Conservation (phyloP, 2,113 vertebrate genomes). For the Myiopsitta monachus region DNA sequence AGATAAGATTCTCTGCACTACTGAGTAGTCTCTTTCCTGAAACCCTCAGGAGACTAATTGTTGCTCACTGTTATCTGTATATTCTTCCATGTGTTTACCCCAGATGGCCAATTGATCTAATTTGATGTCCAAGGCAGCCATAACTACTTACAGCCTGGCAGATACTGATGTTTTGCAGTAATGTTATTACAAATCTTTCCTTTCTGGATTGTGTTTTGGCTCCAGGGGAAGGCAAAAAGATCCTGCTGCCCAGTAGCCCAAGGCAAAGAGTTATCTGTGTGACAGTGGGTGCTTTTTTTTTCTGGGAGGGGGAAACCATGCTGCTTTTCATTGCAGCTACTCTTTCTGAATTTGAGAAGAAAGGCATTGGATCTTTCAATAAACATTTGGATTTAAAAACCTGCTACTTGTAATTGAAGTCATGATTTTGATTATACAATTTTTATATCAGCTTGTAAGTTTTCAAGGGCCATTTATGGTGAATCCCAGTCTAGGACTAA, state of each 20-base stretch:
- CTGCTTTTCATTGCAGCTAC: neutral
- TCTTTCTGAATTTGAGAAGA: neutral
- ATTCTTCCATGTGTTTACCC: constrained; percentile 36
- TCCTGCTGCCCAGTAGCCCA: neutral
- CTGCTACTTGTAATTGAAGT: neutral
- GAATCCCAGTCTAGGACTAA: neutral
- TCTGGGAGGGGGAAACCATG: accelerated
- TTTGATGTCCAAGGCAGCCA: constrained; percentile 1
- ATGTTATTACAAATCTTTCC: neutral
- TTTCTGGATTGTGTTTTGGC: neutral
- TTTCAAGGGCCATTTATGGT: neutral
- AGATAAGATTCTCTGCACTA: neutral
- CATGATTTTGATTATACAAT: neutral
- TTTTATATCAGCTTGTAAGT: neutral
- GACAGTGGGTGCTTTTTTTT: neutral
- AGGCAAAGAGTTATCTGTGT: neutral
- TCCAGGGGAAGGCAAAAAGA: neutral
- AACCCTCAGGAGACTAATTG: constrained; percentile 40
- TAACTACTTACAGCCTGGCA: neutral
- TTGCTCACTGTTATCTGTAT: constrained; percentile 3
- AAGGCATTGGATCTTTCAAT: neutral
- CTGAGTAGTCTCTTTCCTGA: constrained; percentile 28
- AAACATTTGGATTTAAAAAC: neutral
- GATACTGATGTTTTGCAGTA: constrained; percentile 6
- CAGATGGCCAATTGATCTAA: constrained; percentile 57